Evolutionary conservation across 2,113 vertebrate species (phyloP), one percentile per base, ranked within the genome.

Genomic region (Bucco capensis): DNA sequence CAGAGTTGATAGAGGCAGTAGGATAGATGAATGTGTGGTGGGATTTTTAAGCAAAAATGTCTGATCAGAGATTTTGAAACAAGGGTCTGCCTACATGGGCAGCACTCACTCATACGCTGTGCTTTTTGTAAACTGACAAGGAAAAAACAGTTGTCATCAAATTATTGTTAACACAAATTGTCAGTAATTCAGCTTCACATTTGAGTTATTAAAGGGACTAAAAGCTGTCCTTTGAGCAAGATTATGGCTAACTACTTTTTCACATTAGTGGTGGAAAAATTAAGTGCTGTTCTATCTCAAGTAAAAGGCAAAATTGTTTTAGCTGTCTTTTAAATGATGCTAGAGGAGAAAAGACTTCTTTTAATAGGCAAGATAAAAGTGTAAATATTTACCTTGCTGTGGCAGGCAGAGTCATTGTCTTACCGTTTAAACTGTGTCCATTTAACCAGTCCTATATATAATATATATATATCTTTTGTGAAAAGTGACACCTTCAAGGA

Each of bases 61-160:
- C 33, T 74, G 24, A 84, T 44, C 12, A 37, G 24, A 38, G 15
- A 4, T 64, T 76, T 51, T 46, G 33, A 69, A 47, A 7, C 5
- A 16, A 14, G 2, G 2, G 49, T 89, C 37, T 82, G 7, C 8
- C 13, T 40, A 22, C 30, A 60, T 0, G 0, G 54, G n/a, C 21
- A 35, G 18, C 22, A 21, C 35, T 67, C 21, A 27, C 2, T 1
- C 1, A 8, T 17, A 3, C 3, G 3, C 16, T 40, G 8, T 54
- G 38, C 15, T 5, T 82, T 83, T 57, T 82, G n/a, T 53, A 28
- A 21, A 8, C 37, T 62, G 33, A 40, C n/a, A 89, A 40, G 25
- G 31, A 74, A 89, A 38, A 54, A 4, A 18, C 27, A 27, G 5
- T 25, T 65, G 25, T 53, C 33, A 76, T 64, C 49, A 78, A 44